Base-by-base conservation (phyloP, 92 coral and sea anemone species). In the Montipora capitata region DNA sequence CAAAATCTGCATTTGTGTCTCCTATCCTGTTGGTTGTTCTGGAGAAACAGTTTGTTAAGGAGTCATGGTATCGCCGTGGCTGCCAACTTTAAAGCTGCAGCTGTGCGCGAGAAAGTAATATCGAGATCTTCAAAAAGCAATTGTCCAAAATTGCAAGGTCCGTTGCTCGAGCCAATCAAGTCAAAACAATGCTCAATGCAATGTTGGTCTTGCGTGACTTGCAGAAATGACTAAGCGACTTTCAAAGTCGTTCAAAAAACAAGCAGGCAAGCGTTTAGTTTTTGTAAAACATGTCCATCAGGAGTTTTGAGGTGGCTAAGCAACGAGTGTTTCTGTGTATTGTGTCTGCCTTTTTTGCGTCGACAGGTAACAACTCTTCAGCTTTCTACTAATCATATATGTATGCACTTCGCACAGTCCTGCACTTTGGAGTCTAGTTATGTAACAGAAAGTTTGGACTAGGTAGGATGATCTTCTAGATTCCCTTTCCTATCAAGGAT, bases 361-460 rank as follows among this genome's bases (percentile, higher is more conserved):
- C 63, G 18, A 40, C 76, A 81, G 85, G 85, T 51, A 68, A 81
- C 65, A 7, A 7, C 3, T 10, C 61, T 48, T 48, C 10, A 27
- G 6, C 61, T 8, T 1, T 54, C 61, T 54, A 9, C 12, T 1
- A 54, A 9, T 12, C 12, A 54, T 54, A 45, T 45, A 5, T 2
- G 51, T 45, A 45, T 45, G 51, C 18, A 11, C 40, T 62, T 16
- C n/a, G 27, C 27, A 17, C 8, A 10, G 9, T 17, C 35, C 35
- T 27, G 35, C 35, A 27, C 35, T 27, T 27, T 27, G 1, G 41
- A 5, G 27, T 63, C 20, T 4, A 4, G 5, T 18, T 15, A 63
- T 63, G 68, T 16, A 63, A 18, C 68, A 62, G 14, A 27, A 27
- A 27, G 35, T 1, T 27, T 27, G 35, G 35, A 27, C 35, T 27